Base-by-base conservation (phyloP, 2,888 invertebrate genomes). In the Heterodera filipjevi region DNA sequence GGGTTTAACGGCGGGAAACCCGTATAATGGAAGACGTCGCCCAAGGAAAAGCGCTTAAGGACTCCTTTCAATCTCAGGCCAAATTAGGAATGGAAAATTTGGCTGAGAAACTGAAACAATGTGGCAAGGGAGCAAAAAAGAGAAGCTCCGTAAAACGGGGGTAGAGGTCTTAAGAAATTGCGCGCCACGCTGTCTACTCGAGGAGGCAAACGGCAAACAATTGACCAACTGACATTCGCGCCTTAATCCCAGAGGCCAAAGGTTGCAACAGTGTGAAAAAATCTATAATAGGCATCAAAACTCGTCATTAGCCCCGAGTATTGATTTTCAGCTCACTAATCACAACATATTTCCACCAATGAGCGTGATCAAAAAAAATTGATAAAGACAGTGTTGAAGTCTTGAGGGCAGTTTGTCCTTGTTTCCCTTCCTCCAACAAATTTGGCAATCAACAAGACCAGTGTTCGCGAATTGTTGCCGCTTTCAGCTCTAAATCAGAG, bases 31-130 rank as follows among this genome's bases (percentile, higher is more conserved):
- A 44, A 8, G 76, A 76, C 16, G 12, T 76, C 19, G 35, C 76
- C 12, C 33, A 76, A 14, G 76, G 76, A 19, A 46, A 39, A 19
- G 22, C 33, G 8, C 39, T 71, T 5, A 22, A 39, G 22, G 76
- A 76, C 5, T 33, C 71, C 19, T 10, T 76, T n/a, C 44, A 76
- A n/a, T 14, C 35, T 0, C 76, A 76, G 1, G 35, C 35, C 0
- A 35, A 59, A 22, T 22, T 75, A n/a, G 76, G 71, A 6, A 46
- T 76, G 39, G 46, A 76, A 22, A 76, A 76, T 30, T 33, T 76
- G 59, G 49, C 35, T 2, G 35, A 46, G 30, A 74, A 74, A 66
- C 27, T 74, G 3, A 44, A 74, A 10, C 74, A 74, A 53, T 74
- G 74, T 6, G 74, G 74, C 10, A 74, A 74, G 39, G 74, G 74